These are phyloP conservation scores for Myzus persicae DNA, from an alignment of 1,140 invertebrate species.

Conservation along the genomic window DNA sequence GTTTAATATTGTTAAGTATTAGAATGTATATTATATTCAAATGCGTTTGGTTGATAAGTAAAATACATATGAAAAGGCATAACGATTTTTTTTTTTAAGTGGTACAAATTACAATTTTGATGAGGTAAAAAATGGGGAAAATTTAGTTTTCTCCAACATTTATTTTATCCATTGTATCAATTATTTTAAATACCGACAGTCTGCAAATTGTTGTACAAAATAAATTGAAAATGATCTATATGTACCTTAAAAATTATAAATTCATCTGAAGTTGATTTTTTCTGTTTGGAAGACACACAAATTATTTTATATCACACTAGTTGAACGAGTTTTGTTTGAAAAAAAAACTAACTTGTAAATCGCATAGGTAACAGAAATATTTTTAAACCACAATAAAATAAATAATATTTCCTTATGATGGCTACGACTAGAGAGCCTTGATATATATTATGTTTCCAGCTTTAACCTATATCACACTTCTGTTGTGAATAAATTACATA, in stretches of 20 bases:
- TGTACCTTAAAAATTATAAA: not conserved
- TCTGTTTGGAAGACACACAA: not conserved
- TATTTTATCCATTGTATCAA: too few relatives aligned
- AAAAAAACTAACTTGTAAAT: not conserved
- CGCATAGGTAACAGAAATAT: not conserved
- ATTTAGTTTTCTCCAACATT: too few relatives aligned
- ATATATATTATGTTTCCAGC: too few relatives aligned
- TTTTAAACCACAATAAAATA: not conserved
- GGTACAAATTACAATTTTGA: too few relatives aligned
- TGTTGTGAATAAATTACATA: too few relatives aligned
- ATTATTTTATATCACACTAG: not conserved
- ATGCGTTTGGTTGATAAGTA: too few relatives aligned
- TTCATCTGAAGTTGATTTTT: not conserved
- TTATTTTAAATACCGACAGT: not conserved
- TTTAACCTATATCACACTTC: too few relatives aligned
- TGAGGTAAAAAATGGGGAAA: too few relatives aligned
- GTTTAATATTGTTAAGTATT: too few relatives aligned
- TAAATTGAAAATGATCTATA: not conserved
- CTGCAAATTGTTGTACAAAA: not conserved
- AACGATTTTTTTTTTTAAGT: too few relatives aligned
- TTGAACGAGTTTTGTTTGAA: not conserved
- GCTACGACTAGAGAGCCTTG: not conserved
- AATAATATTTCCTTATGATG: not conserved
- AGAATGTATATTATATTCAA: too few relatives aligned
- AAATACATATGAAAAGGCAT: too few relatives aligned